Evolutionary conservation across 2,888 invertebrate genomes (phyloP).

Genomic region (Tenthredo distinguenda): DNA sequence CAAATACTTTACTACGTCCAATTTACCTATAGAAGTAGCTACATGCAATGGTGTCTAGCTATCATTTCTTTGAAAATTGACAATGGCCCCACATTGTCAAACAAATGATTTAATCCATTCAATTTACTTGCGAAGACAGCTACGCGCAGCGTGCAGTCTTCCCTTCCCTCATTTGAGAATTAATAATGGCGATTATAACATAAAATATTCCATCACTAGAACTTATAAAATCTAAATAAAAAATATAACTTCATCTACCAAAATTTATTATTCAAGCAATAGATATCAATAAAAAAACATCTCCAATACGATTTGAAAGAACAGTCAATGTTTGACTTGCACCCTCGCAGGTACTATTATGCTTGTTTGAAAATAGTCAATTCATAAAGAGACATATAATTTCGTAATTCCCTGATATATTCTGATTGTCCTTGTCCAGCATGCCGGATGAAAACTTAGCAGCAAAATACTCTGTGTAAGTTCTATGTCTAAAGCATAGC

Average conservation of each 20-base stretch:
- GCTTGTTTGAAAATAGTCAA: background rate
- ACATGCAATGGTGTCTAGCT: conserved; percentile 66
- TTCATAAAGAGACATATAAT: background rate
- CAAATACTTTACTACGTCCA: conserved; percentile 79
- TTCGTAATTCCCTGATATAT: background rate
- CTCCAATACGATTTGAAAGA: too few relatives aligned
- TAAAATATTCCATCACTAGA: too few relatives aligned
- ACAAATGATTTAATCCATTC: background rate
- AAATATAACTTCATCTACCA: too few relatives aligned
- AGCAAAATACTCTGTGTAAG: background rate
- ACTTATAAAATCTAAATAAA: too few relatives aligned
- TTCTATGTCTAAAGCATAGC: background rate
- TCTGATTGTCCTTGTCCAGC: background rate
- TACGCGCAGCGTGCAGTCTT: conserved; percentile 79
- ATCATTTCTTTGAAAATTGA: background rate
- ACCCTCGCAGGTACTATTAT: background rate
- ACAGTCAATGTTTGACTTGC: too few relatives aligned
- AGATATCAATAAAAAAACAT: too few relatives aligned
- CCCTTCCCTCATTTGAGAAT: conserved; percentile 82
- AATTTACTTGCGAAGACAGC: background rate
- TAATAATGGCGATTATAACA: conserved; percentile 84
- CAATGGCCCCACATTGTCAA: background rate
- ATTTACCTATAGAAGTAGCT: background rate
- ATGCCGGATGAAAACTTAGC: background rate
- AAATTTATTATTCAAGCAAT: too few relatives aligned